Evolutionary conservation across 2,888 invertebrate genomes (phyloP), one percentile per base, ranked within the genome.

Genomic region (Microplitis manilae): DNA sequence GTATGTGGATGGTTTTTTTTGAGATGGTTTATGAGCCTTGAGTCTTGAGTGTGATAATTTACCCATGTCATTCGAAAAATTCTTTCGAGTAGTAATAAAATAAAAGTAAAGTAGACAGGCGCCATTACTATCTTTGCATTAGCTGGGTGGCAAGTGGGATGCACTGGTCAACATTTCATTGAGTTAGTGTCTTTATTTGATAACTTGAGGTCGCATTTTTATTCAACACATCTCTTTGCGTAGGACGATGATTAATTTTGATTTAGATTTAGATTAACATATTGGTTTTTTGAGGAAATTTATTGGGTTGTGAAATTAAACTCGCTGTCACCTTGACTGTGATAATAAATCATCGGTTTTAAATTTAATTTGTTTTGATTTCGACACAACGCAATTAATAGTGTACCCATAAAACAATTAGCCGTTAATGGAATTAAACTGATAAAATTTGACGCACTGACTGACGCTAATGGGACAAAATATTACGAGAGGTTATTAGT

Each of bases 121-220:
- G 65, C 65, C 65, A 13, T 65, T 65, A 65, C 38, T 65, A 65
- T 65, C 65, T 65, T 13, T 65, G 30, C 65, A 65, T 65, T 65
- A 65, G 65, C 30, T 30, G 30, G 30, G 13, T 30, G 30, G 30
- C 20, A 62, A 62, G 62, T 62, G 62, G 62, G 62, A 62, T 62
- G 62, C 20, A 62, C 20, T 20, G 62, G 62, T 62, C 65, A 30
- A 38, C 13, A 65, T 65, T 65, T 17, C 38, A 65, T 65, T 65
- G 65, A 65, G 65, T 65, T 65, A 65, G 50, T 50, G 50, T 50
- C 50, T 65, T 30, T 38, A 30, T 65, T 65, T 65, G 65, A 65
- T 65, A 65, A 65, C 20, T 65, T 17, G 30, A 65, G 30, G 30
- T 20, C 20, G 20, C 20, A 20, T 65, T 65, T 30, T 13, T 38